These are phyloP conservation scores for Barbus barbus DNA, from an alignment of 2,113 vertebrate species.

Conservation along the genomic window DNA sequence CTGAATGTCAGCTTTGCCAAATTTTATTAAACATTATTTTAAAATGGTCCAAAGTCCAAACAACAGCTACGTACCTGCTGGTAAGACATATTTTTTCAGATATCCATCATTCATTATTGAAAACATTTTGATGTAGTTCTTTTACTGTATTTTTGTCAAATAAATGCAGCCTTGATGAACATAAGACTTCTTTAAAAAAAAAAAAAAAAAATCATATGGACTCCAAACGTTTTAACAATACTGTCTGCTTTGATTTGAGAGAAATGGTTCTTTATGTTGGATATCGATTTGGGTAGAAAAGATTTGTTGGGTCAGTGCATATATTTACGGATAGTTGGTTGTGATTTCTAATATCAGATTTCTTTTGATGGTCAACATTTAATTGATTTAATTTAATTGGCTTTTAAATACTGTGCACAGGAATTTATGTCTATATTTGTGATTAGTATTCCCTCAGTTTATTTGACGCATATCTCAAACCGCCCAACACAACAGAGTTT, in stretches of 20 bases:
- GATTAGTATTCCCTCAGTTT: constrained; percentile 70
- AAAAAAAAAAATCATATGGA: too few relatives aligned
- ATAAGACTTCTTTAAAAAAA: too few relatives aligned
- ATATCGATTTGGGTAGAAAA: background rate
- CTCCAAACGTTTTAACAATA: too few relatives aligned
- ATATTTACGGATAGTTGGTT: constrained; percentile 44
- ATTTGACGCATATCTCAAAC: constrained; percentile 67
- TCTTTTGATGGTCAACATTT: constrained; percentile 63
- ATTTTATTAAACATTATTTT: too few relatives aligned
- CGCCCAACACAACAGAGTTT: constrained; percentile 48
- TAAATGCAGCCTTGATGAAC: too few relatives aligned
- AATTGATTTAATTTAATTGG: constrained; percentile 76
- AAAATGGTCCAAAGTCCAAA: too few relatives aligned
- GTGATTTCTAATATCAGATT: constrained; percentile 69
- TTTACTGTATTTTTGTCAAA: too few relatives aligned
- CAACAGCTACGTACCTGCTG: too few relatives aligned
- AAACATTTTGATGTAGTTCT: too few relatives aligned
- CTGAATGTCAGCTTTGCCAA: too few relatives aligned
- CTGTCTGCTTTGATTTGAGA: background rate
- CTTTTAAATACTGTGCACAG: constrained; percentile 70
- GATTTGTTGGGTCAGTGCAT: constrained; percentile 19
- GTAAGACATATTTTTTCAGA: too few relatives aligned
- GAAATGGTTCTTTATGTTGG: background rate
- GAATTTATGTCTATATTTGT: constrained; percentile 73
- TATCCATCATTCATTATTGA: too few relatives aligned